A percentile compares a stretch with the other conserved stretches of the same genome.
Evolutionary conservation across 2,888 invertebrate genomes (phyloP).

Genomic region (Nasonia oneida): DNA sequence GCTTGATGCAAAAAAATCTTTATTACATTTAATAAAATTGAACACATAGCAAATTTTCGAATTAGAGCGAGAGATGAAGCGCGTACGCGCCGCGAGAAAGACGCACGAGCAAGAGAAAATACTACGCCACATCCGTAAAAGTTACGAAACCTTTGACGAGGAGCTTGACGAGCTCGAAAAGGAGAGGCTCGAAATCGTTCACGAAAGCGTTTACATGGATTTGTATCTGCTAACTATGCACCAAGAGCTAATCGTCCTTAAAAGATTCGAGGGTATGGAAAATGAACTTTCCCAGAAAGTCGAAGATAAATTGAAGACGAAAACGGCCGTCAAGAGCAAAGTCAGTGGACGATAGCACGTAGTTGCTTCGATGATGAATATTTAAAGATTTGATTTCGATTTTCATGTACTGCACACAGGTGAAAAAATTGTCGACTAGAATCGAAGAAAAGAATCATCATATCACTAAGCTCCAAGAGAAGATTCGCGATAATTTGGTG

Average conservation of each 20-base stretch:
- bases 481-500: slow-evolving; percentile 80
- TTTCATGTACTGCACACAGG: slow-evolving; percentile 57
- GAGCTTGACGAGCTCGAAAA: slow-evolving; percentile 81
- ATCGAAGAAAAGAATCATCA: slow-evolving; percentile 80
- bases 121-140: slow-evolving; percentile 81
- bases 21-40: neutral
- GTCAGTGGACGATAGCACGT: slow-evolving; percentile 58
- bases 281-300: slow-evolving; percentile 83
- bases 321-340: slow-evolving; percentile 67
- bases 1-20: neutral
- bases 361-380: neutral
- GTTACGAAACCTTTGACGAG: slow-evolving; percentile 85
- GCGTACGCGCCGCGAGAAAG: slow-evolving; percentile 81
- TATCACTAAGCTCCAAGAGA: slow-evolving; percentile 79
- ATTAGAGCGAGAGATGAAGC: slow-evolving; percentile 81
- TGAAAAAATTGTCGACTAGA: slow-evolving; percentile 68
- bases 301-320: slow-evolving; percentile 81
- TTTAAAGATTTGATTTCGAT: neutral
- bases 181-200: slow-evolving; percentile 82
- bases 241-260: slow-evolving; percentile 87
- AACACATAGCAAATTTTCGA: neutral
- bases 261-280: slow-evolving; percentile 87
- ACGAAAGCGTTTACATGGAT: slow-evolving; percentile 82
- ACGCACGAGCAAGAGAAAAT: slow-evolving; percentile 85
- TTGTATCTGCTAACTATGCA: slow-evolving; percentile 85